These are phyloP conservation scores for Coleophora deauratella DNA, from an alignment of 2,888 invertebrate genomes.

Conservation along the genomic window DNA sequence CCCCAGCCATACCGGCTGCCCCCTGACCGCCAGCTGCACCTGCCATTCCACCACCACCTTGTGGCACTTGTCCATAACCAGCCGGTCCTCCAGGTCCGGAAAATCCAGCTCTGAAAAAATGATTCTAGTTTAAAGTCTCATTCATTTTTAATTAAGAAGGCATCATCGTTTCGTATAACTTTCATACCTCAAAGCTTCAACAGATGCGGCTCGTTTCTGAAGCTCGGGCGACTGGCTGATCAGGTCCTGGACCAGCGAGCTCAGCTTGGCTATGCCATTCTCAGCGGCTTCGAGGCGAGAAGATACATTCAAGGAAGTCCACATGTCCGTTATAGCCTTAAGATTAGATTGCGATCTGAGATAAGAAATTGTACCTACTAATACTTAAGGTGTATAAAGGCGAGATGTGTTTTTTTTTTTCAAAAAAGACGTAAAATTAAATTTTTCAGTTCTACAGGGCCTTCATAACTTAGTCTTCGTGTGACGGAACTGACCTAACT, in stretches of 20 bases:
- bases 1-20: too few species aligned
- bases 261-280: slow-evolving; percentile 74
- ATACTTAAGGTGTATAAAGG: too few species aligned
- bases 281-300: slow-evolving; percentile 79
- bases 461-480: background rate
- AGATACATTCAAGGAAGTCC: slow-evolving; percentile 76
- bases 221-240: slow-evolving; percentile 47
- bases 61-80: background rate
- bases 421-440: too few species aligned
- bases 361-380: background rate
- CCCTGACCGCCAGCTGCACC: background rate
- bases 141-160: too few species aligned
- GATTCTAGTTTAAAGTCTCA: background rate
- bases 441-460: too few species aligned
- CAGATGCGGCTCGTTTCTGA: slow-evolving; percentile 11
- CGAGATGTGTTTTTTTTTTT: too few species aligned
- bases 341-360: slow-evolving; percentile 55
- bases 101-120: background rate
- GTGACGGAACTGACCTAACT: slow-evolving; percentile 26
- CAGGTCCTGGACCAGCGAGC: slow-evolving; percentile 74
- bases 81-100: background rate
- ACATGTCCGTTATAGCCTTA: slow-evolving; percentile 75
- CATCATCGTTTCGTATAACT: too few species aligned
- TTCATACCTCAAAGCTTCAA: too few species aligned
- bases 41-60: background rate